Evolutionary conservation across 2,888 invertebrate genomes (phyloP).

Genomic region (Dolichomitus sp.): DNA sequence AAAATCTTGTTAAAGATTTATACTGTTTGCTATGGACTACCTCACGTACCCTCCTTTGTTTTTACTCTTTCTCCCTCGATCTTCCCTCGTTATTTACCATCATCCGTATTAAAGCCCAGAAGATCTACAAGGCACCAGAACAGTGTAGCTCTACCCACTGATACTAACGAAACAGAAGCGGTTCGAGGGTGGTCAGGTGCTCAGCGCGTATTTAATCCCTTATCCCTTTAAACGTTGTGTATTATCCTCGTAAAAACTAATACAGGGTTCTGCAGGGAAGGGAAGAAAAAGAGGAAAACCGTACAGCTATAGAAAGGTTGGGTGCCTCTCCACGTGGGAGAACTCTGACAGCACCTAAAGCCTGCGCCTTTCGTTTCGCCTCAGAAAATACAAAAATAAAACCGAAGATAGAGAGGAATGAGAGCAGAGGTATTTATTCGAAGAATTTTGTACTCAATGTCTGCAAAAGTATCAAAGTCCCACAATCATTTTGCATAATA

Average conservation of each 20-base stretch:
- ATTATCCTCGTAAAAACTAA: slow-evolving; percentile 86
- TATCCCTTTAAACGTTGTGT: slow-evolving; percentile 86
- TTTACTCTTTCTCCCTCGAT: slow-evolving; percentile 30
- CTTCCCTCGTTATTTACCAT: slow-evolving; percentile 68
- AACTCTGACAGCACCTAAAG: slow-evolving; percentile 78
- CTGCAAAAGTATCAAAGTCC: background rate
- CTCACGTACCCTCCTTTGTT: slow-evolving; percentile 15
- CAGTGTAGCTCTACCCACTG: slow-evolving; percentile 56
- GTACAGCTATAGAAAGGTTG: slow-evolving; percentile 25
- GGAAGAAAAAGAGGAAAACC: slow-evolving; percentile 40
- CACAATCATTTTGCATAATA: background rate
- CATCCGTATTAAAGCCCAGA: slow-evolving; percentile 72
- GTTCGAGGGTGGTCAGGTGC: slow-evolving; percentile 77
- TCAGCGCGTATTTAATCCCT: slow-evolving; percentile 82
- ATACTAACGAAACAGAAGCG: slow-evolving; percentile 54
- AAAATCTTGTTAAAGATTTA: slow-evolving; percentile 14
- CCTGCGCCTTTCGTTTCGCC: slow-evolving; percentile 67
- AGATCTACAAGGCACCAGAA: slow-evolving; percentile 77
- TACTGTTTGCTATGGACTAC: background rate
- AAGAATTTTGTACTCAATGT: background rate
- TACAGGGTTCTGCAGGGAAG: slow-evolving; percentile 77
- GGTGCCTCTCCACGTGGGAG: slow-evolving; percentile 26
- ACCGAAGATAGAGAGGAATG: slow-evolving; percentile 10
- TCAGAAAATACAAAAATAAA: slow-evolving; percentile 7
- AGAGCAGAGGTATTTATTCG: background rate